Evolutionary conservation across 2,888 invertebrate genomes (phyloP), one percentile per base, ranked within the genome.

Genomic region (Cyclophora albipunctata): DNA sequence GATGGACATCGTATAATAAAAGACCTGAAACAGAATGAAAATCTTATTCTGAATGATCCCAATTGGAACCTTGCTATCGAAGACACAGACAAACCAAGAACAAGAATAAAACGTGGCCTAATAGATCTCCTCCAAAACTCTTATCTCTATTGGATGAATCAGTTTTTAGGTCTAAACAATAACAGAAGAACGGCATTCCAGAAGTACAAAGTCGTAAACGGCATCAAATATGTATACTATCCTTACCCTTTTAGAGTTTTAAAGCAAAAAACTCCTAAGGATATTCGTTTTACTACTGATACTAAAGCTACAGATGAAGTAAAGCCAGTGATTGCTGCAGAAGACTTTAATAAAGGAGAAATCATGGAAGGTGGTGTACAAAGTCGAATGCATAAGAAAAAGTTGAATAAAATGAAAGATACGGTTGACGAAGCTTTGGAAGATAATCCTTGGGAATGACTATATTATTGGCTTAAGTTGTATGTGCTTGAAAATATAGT

Each of bases 391-490:
- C 69, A 62, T 4, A 77, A 66, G 42, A 81, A 78, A 49, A 82
- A 79, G 45, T 67, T 84, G 46, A 66, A 71, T 42, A 78, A 81
- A 58, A 74, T 85, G 59, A 83, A 81, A 47, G 72, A 83, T 34
- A 68, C 71, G 34, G 67, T 84, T 7, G 81, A 77, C 42, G 80
- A 83, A 37, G 81, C 80, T 0, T 50, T 87, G 2, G 86, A 86
- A 2, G 84, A 85, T 2, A 82, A 82, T 70, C 84, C 85, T 1
- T 87, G 86, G 87, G 72, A 84, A 84, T 88, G 87, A 88, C 87
- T 88, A 88, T 87, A 68, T 77, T 86, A 87, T 63, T 60, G 84
- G 45, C 71, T 84, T 75, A 85, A 86, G 58, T 78, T 87, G 4
- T 84, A 84, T 52, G 75, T 83, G 54, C 64, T 86, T 45, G 84